These are phyloP conservation scores for Apeira syringaria DNA, from an alignment of 2,888 invertebrate genomes.

Conservation along the genomic window DNA sequence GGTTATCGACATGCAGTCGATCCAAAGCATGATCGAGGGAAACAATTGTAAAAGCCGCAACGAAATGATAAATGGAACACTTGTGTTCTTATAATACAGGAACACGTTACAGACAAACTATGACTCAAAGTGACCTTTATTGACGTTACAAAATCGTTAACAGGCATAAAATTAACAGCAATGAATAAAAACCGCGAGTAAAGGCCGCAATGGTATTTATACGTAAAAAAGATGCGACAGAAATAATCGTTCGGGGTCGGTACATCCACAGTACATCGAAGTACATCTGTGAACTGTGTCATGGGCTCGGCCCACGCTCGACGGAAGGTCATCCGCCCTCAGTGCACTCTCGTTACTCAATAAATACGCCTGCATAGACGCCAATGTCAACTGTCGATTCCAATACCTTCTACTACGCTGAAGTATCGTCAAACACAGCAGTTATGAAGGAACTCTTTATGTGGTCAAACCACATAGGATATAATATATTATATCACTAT, in stretches of 20 bases:
- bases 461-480: too few relatives aligned
- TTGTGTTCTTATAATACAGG: too few relatives aligned
- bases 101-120: too few relatives aligned
- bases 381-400: conserved; percentile 37
- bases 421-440: not conserved
- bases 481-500: too few relatives aligned
- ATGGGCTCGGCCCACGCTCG: conserved; percentile 77
- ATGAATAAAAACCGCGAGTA: conserved; percentile 18
- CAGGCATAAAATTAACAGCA: conserved; percentile 18
- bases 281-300: conserved; percentile 76
- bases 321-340: conserved; percentile 72
- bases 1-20: too few relatives aligned
- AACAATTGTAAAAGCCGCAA: too few relatives aligned
- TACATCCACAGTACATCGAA: conserved; percentile 44
- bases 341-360: conserved; percentile 56
- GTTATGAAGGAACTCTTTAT: too few relatives aligned
- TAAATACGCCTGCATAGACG: conserved; percentile 44
- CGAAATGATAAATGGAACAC: too few relatives aligned
- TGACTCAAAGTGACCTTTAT: conserved; percentile 8
- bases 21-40: too few relatives aligned
- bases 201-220: conserved; percentile 32
- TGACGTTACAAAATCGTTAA: conserved; percentile 18
- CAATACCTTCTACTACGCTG: conserved; percentile 15
- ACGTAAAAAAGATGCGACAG: conserved; percentile 63
- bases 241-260: conserved; percentile 56